These are phyloP conservation scores for Harlomillsia oculata DNA, from an alignment of 1,140 invertebrate genomes.

Conservation along the genomic window DNA sequence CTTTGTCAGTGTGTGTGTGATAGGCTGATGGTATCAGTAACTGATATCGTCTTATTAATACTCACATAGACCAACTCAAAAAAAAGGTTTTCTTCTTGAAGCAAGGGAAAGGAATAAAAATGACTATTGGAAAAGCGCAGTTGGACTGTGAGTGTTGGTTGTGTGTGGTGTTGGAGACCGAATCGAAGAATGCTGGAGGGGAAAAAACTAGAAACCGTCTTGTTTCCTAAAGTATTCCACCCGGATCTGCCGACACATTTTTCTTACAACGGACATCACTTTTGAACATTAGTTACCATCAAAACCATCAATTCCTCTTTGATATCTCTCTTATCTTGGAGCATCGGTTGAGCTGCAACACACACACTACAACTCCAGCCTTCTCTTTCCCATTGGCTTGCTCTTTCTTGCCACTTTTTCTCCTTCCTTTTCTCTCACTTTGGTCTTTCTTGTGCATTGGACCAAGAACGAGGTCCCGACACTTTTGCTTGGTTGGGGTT, in stretches of 20 bases:
- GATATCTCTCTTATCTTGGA: slow-evolving; percentile 20
- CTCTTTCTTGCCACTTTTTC: background rate
- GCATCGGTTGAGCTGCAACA: background rate
- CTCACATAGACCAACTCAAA: too few species aligned
- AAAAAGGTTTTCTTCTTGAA: too few species aligned
- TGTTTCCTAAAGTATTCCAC: slow-evolving; percentile 16
- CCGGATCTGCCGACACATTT: slow-evolving; percentile 20
- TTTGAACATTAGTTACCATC: slow-evolving; percentile 22
- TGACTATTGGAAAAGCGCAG: too few species aligned
- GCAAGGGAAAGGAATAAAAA: background rate
- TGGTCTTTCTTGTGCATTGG: too few species aligned
- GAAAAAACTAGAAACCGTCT: slow-evolving; percentile 10
- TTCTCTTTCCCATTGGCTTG: background rate
- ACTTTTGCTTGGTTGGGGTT: too few species aligned
- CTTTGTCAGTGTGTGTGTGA: too few species aligned
- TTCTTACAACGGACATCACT: slow-evolving; percentile 19
- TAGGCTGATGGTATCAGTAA: too few species aligned
- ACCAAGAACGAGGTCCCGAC: too few species aligned
- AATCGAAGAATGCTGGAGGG: background rate
- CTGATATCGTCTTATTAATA: too few species aligned
- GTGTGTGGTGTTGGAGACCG: background rate
- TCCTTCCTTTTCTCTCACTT: background rate
- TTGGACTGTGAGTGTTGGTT: too few species aligned
- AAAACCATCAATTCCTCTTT: slow-evolving; percentile 21
- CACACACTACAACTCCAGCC: background rate